Evolutionary conservation across 2,797 vertebrate species (phyloP).

Genomic region (Paguma larvata): DNA sequence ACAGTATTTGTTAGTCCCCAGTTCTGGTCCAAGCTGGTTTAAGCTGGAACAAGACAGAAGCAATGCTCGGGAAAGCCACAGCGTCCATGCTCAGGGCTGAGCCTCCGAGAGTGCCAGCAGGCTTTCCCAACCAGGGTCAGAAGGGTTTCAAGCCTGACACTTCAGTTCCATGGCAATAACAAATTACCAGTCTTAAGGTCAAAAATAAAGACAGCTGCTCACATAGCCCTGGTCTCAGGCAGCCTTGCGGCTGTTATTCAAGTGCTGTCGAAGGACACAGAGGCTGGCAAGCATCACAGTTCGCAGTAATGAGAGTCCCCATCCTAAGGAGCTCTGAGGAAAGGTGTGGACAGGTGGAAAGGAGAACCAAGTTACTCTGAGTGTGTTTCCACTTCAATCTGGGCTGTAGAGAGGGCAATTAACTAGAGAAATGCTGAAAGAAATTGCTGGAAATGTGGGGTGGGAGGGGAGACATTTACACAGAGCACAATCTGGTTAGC

Average conservation of each 20-base stretch:
- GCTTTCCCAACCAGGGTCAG: slow-evolving; percentile 47
- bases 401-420: background rate
- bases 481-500: background rate
- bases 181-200: background rate
- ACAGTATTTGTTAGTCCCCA: background rate
- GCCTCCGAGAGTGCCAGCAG: slow-evolving; percentile 2
- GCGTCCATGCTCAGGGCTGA: slow-evolving; percentile 2
- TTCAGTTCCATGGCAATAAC: slow-evolving; percentile 7
- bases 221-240: background rate
- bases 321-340: background rate
- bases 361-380: background rate
- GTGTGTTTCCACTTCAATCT: background rate
- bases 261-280: background rate
- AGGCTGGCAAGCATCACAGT: background rate
- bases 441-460: background rate
- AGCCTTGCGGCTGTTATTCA: background rate
- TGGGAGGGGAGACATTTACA: background rate
- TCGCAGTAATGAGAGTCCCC: background rate
- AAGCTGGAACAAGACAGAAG: slow-evolving; percentile 53
- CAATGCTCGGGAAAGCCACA: background rate
- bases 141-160: slow-evolving; percentile 31
- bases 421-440: background rate
- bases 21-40: slow-evolving; percentile 59
- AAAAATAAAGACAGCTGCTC: background rate
- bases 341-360: background rate